phyloP scores from a whole-genome alignment of 2,888 invertebrate genomes.

The Acleris holmiana region DNA sequence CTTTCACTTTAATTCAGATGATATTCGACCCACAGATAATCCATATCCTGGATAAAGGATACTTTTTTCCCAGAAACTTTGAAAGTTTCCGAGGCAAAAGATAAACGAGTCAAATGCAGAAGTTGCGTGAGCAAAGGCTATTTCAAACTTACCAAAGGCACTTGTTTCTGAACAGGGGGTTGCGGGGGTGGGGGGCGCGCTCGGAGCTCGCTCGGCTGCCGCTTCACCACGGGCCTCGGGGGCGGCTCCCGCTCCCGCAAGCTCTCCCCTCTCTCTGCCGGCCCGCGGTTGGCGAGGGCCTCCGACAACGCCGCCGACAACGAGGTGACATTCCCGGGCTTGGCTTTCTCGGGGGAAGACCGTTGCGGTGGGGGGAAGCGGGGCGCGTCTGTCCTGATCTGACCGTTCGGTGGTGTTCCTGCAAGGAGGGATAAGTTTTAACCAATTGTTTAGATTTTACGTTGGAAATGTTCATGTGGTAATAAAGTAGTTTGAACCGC shows the following conservation, averaged over 20 bases:
- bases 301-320: slow-evolving; percentile 70
- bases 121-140: too few species aligned
- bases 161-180: slow-evolving; percentile 89
- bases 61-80: too few species aligned
- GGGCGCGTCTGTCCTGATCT: slow-evolving; percentile 68
- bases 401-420: slow-evolving; percentile 73
- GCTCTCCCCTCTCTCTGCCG: slow-evolving; percentile 62
- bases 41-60: too few species aligned
- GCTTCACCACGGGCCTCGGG: slow-evolving; percentile 58
- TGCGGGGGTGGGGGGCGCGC: slow-evolving; percentile 92
- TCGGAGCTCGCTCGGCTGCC: slow-evolving; percentile 72
- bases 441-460: too few species aligned
- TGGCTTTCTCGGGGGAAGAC: slow-evolving; percentile 65
- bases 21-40: too few species aligned
- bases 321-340: slow-evolving; percentile 64
- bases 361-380: slow-evolving; percentile 65
- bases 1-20: too few species aligned
- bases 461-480: too few species aligned
- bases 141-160: slow-evolving; percentile 82
- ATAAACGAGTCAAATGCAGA: too few species aligned
- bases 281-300: slow-evolving; percentile 62
- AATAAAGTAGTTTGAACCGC: too few species aligned
- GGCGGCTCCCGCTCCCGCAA: slow-evolving; percentile 44
- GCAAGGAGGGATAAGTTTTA: slow-evolving; percentile 10
- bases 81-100: too few species aligned